Evolutionary conservation across 1,140 invertebrate species (phyloP).

Genomic region (Lordiphosa collinella): DNA sequence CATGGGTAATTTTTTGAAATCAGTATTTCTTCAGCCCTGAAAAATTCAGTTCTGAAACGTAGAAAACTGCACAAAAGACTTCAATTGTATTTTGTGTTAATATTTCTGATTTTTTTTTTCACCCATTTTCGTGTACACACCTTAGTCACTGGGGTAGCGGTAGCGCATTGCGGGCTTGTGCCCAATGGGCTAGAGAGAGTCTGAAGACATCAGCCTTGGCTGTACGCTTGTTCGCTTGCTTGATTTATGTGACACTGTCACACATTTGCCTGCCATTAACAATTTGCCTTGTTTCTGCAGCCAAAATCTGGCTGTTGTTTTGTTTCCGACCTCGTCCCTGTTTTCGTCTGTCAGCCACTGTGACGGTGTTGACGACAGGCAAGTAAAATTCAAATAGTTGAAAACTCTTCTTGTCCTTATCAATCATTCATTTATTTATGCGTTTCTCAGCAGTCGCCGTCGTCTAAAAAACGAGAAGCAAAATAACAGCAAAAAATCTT

Average conservation of each 20-base stretch:
- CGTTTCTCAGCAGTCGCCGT: background rate
- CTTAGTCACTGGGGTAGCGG: too few relatives aligned
- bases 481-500: background rate
- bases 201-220: background rate
- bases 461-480: background rate
- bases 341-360: too few relatives aligned
- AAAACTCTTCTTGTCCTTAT: constrained; percentile 6
- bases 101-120: too few relatives aligned
- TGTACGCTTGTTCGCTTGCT: constrained; percentile 20
- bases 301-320: constrained; percentile 15
- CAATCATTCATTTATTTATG: background rate
- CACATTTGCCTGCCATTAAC: constrained; percentile 64
- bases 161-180: constrained; percentile 18
- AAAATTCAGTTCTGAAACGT: too few relatives aligned
- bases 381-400: too few relatives aligned
- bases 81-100: too few relatives aligned
- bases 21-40: too few relatives aligned
- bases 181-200: constrained; percentile 14
- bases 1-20: too few relatives aligned
- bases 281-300: constrained; percentile 47
- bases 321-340: background rate
- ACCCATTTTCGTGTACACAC: too few relatives aligned
- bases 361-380: too few relatives aligned
- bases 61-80: too few relatives aligned
- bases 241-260: constrained; percentile 65